Percentiles rank a stretch among this genome's conserved stretches.
These are phyloP conservation scores for Bufo bufo DNA, from an alignment of 2,113 vertebrate species.

Conservation along the genomic window DNA sequence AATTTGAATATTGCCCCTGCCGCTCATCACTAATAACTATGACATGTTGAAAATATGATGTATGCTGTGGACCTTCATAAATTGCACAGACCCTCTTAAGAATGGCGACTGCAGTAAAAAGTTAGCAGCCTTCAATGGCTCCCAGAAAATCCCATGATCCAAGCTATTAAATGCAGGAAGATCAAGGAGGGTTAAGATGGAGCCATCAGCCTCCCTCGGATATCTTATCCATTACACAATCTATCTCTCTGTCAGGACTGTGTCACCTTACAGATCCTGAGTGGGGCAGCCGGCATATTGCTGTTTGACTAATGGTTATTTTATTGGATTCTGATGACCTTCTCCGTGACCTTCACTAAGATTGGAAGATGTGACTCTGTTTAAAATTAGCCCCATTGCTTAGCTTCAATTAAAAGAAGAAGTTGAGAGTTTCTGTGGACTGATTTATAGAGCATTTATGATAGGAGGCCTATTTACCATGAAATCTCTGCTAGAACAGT, in stretches of 20 bases:
- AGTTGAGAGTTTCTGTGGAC: not conserved
- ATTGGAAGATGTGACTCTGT: not conserved
- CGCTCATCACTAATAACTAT: no score
- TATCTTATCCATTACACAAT: not conserved
- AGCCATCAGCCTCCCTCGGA: not conserved
- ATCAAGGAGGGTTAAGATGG: conserved; percentile 33
- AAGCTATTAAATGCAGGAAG: conserved; percentile 14
- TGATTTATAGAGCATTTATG: not conserved
- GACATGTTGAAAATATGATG: no score
- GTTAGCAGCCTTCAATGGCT: not conserved
- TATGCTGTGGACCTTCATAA: not conserved
- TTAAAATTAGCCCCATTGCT: conserved; percentile 1
- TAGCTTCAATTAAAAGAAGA: conserved; percentile 19
- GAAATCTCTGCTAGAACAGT: not conserved
- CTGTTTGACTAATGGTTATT: conserved; percentile 37
- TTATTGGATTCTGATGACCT: conserved; percentile 36
- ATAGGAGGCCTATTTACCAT: not conserved
- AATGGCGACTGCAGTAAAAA: not conserved
- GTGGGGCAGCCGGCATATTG: not conserved
- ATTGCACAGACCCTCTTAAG: not conserved
- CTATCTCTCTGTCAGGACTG: conserved; percentile 25
- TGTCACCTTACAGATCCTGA: conserved; percentile 25
- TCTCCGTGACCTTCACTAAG: not conserved
- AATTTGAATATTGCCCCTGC: no score
- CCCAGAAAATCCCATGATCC: conserved; percentile 24